A percentile compares a stretch with the other conserved stretches of the same genome.
Conservation (phyloP, 2,113 vertebrate species). For the Ceyx cyanopectus region DNA sequence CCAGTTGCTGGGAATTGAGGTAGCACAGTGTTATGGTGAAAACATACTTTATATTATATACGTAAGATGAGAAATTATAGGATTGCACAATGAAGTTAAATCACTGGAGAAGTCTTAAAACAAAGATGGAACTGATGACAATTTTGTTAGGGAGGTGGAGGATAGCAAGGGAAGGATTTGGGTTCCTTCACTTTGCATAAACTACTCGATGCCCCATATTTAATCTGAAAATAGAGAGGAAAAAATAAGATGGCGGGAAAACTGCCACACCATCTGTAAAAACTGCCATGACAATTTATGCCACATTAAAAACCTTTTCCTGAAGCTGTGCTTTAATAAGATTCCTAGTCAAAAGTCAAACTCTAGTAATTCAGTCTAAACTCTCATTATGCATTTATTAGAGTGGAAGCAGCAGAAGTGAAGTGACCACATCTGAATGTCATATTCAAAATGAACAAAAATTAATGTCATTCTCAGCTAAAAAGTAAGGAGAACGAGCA, state of each 20-base stretch:
- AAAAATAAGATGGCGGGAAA: not conserved
- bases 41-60: not conserved
- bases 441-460: constrained; percentile 34
- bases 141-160: not conserved
- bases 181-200: not conserved
- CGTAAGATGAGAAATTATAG: not conserved
- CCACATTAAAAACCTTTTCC: constrained; percentile 74
- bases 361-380: constrained; percentile 73
- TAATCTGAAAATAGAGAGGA: constrained; percentile 35
- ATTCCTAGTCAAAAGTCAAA: constrained; percentile 73
- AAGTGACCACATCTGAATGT: constrained; percentile 39
- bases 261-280: constrained; percentile 60
- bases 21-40: not conserved
- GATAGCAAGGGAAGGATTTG: not conserved
- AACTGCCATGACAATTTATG: constrained; percentile 69
- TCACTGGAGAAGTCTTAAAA: not conserved
- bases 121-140: not conserved
- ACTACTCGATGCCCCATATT: not conserved
- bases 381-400: constrained; percentile 74
- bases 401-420: constrained; percentile 68
- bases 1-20: not conserved
- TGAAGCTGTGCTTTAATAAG: constrained; percentile 79
- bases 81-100: not conserved
- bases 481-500: constrained; percentile 3
- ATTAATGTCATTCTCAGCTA: constrained; percentile 37